A percentile compares a stretch with the other conserved stretches of the same genome.
phyloP scores from a whole-genome alignment of 2,888 invertebrate genomes.

The Philereme vetulata region DNA sequence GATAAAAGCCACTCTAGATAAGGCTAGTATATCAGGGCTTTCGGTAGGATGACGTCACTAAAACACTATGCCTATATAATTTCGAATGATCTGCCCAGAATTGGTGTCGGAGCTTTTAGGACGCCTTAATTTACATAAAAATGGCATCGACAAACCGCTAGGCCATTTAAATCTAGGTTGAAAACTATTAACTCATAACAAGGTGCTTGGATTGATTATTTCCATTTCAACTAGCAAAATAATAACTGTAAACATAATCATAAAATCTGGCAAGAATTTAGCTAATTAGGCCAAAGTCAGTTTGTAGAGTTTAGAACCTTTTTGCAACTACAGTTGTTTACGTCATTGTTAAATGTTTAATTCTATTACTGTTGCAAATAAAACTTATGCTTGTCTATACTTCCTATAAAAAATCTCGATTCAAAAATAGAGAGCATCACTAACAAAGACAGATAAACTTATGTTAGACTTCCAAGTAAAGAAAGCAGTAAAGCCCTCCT shows the following conservation, averaged over 20 bases:
- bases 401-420: too few species aligned
- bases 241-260: background rate
- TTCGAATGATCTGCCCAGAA: slow-evolving; percentile 22
- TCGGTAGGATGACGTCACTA: slow-evolving; percentile 50
- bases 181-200: slow-evolving; percentile 8
- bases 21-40: slow-evolving; percentile 39
- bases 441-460: too few species aligned
- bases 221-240: slow-evolving; percentile 3
- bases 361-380: too few species aligned
- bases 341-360: too few species aligned
- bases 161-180: slow-evolving; percentile 22
- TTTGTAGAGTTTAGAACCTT: too few species aligned
- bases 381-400: too few species aligned
- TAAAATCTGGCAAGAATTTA: too few species aligned
- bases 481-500: background rate
- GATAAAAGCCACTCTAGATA: slow-evolving; percentile 71
- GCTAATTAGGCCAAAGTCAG: too few species aligned
- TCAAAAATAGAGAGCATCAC: too few species aligned
- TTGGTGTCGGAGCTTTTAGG: too few species aligned
- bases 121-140: background rate
- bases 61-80: slow-evolving; percentile 43
- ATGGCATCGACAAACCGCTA: slow-evolving; percentile 33
- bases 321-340: too few species aligned
- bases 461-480: too few species aligned
- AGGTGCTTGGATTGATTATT: slow-evolving; percentile 10